Evolutionary conservation across 2,888 invertebrate genomes (phyloP), one percentile per base, ranked within the genome.

Genomic region (Icerya purchasi): DNA sequence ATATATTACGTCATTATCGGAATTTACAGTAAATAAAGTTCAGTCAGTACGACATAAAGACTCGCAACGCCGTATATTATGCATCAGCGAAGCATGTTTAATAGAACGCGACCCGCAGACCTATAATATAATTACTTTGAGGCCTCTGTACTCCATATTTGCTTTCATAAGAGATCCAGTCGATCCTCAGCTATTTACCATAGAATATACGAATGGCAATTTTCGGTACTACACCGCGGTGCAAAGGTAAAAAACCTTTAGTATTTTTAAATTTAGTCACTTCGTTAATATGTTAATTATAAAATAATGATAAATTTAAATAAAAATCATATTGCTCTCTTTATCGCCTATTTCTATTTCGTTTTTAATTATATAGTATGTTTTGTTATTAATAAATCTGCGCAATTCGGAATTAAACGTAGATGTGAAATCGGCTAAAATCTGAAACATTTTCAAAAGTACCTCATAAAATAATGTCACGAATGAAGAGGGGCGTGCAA

Each of bases 91-190:
- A 72, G 86, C 87, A 0, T 97, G 97, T 70, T 76, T 99, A 57
- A 74, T 99, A 56, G 98, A 99, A 74, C 78, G 98, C 65, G 98
- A 99, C 75, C 92, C 93, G 1, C 90, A 89, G 70, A 94, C 96
- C 1, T 99, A 99, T 71, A 87, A 85, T 66, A 85, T 93, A 57
- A 84, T 92, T 65, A 94, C 94, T 21, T 76, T 93, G 55, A 78
- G 85, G 57, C 87, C 86, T 0, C 69, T 88, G 36, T 75, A 80
- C 57, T 85, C 93, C 72, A 84, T 98, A 36, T 94, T 91, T 72
- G 89, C 94, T 1, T 75, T 98, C 59, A 81, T 97, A 22, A 77
- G 98, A 56, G 86, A 90, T 70, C 82, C 86, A 59, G 82, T 84
- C 59, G 89, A 96, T 73, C 89, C 93, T 0, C 97, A 98, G 72